Evolutionary conservation across 2,113 vertebrate genomes (phyloP).

Genomic region (Eretmochelys imbricata): DNA sequence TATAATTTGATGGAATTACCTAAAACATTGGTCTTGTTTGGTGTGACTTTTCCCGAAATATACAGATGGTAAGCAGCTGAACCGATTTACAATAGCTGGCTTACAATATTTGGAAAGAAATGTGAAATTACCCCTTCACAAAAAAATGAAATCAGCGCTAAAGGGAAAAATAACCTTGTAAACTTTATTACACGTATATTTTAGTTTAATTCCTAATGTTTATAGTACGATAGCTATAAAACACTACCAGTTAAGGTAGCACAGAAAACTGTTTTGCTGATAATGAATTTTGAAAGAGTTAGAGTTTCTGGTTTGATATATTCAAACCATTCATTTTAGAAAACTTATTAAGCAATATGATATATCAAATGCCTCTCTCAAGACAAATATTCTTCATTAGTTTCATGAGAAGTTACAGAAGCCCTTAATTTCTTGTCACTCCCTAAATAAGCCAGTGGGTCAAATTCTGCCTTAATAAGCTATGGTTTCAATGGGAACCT

Average conservation of each 20-base stretch:
- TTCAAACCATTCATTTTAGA: not conserved
- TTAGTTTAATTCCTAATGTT: not conserved
- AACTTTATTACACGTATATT: not conserved
- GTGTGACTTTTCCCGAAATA: slow-evolving; percentile 11
- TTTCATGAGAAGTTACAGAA: not conserved
- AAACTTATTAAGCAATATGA: not conserved
- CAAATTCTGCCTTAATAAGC: not conserved
- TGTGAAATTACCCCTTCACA: not conserved
- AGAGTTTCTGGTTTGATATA: not conserved
- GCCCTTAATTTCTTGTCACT: not conserved
- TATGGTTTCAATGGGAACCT: not conserved
- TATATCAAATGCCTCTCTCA: not conserved
- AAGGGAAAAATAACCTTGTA: not conserved
- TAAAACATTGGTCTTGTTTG: not conserved
- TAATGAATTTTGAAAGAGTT: not conserved
- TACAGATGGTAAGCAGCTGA: not conserved
- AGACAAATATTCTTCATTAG: not conserved
- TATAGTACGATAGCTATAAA: not conserved
- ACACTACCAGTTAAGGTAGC: not conserved
- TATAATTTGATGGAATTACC: slow-evolving; percentile 38
- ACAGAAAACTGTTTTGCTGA: not conserved
- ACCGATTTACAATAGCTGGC: not conserved
- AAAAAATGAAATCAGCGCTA: not conserved
- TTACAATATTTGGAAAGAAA: not conserved
- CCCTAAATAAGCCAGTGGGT: not conserved